Percentiles rank a stretch among this genome's conserved stretches.
phyloP scores from a whole-genome alignment of 2,888 invertebrate species.

The Eupelmus urozonus region DNA sequence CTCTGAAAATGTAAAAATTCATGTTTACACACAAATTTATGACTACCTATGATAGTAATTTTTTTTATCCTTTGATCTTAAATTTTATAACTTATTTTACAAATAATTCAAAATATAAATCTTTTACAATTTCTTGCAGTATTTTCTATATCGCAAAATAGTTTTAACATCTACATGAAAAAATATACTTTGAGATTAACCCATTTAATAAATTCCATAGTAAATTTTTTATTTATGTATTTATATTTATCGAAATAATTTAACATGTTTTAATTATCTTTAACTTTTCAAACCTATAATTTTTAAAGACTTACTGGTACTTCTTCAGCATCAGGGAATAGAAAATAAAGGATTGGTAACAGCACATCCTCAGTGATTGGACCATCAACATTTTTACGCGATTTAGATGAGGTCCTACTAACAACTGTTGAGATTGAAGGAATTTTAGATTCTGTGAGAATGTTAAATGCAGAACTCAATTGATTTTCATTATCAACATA shows the following conservation, averaged over 20 bases:
- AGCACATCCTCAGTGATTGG: slow-evolving; percentile 88
- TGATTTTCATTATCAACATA: slow-evolving; percentile 73
- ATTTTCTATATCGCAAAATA: background rate
- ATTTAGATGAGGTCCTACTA: slow-evolving; percentile 79
- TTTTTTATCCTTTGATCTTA: too few species aligned
- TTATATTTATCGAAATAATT: too few species aligned
- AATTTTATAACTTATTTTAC: too few species aligned
- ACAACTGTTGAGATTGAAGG: slow-evolving; percentile 82
- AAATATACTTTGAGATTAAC: too few species aligned
- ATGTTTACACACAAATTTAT: too few species aligned
- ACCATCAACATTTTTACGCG: slow-evolving; percentile 82
- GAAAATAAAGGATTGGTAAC: slow-evolving; percentile 87
- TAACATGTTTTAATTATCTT: too few species aligned
- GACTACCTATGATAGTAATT: too few species aligned
- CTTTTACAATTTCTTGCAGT: too few species aligned
- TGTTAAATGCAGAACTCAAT: slow-evolving; percentile 78
- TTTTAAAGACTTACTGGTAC: slow-evolving; percentile 75
- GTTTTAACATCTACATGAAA: too few species aligned
- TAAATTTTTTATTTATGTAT: too few species aligned
- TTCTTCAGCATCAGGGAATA: slow-evolving; percentile 93
- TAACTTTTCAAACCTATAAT: background rate
- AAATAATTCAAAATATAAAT: too few species aligned
- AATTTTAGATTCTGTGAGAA: slow-evolving; percentile 87
- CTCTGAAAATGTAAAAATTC: slow-evolving; percentile 43
- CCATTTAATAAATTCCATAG: too few species aligned